A percentile compares a stretch with the other conserved stretches of the same genome.
Evolutionary conservation across 2,888 invertebrate genomes (phyloP).

Genomic region (Epinotia nisella): DNA sequence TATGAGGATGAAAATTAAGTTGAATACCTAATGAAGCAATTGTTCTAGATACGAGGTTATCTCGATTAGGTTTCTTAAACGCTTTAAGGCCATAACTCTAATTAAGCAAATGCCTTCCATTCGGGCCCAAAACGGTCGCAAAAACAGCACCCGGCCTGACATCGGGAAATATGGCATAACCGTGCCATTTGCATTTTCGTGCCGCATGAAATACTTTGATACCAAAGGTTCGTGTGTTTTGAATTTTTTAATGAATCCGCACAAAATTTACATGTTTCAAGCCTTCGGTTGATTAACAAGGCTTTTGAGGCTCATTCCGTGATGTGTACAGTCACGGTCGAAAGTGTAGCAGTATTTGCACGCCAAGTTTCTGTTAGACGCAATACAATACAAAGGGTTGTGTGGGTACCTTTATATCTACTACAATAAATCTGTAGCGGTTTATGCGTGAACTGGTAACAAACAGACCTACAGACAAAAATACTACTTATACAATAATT

Average conservation of each 20-base stretch:
- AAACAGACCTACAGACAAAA: too few relatives aligned
- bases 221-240: slow-evolving; percentile 61
- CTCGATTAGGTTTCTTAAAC: slow-evolving; percentile 11
- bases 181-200: slow-evolving; percentile 78
- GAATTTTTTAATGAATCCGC: slow-evolving; percentile 76
- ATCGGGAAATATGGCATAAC: slow-evolving; percentile 67
- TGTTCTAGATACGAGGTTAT: not conserved
- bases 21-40: not conserved
- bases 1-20: not conserved
- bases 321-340: slow-evolving; percentile 37
- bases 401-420: too few relatives aligned
- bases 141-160: slow-evolving; percentile 66
- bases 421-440: too few relatives aligned
- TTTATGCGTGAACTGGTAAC: too few relatives aligned
- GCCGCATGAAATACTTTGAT: slow-evolving; percentile 75
- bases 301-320: slow-evolving; percentile 29
- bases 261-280: slow-evolving; percentile 68
- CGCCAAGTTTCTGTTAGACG: not conserved
- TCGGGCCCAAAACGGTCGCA: slow-evolving; percentile 47
- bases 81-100: slow-evolving; percentile 45
- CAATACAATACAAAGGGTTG: not conserved
- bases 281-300: slow-evolving; percentile 47
- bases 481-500: too few relatives aligned
- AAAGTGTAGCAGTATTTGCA: slow-evolving; percentile 19
- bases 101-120: slow-evolving; percentile 47